Evolutionary conservation across 2,113 vertebrate genomes (phyloP), one percentile per base, ranked within the genome.

Genomic region (Hippoglossus stenolepis): DNA sequence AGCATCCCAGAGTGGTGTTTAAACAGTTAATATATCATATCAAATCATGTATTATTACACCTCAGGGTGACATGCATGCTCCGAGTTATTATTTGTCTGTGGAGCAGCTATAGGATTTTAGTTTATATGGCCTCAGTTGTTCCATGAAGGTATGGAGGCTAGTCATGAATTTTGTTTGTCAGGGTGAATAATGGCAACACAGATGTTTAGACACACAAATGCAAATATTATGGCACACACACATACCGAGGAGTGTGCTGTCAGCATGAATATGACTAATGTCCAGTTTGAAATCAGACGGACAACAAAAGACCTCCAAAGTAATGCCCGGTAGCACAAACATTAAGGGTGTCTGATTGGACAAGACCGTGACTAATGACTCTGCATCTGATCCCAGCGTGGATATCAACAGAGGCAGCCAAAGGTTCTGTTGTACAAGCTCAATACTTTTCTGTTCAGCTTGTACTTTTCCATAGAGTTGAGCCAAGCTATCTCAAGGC

Each of bases 281-380:
- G 66, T 79, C 62, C 65, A 76, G 72, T 85, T 88, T 73, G 54
- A 84, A 90, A 84, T 85, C 80, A 80, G 85, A 79, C 73, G 85
- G 80, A 88, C 87, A 88, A 84, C 84, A 83, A 83, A 86, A 89
- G 72, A 79, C 85, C 81, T 87, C 79, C 66, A 83, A 65, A 87
- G 58, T 57, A 86, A 83, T 82, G 70, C 80, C 89, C 84, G 74
- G 53, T 67, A 68, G 80, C 74, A 66, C 58, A 70, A 79, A 79
- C 62, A 77, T 90, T 89, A 79, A 77, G 63, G 75, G 75, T 82
- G 69, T 82, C 77, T 88, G 84, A 92, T 88, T 86, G 86, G 90
- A 88, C 89, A 85, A 88, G 70, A 89, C 76, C 82, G 73, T 91
- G 88, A 90, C 82, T 88, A 90, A 90, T 86, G 89, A 78, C 64